Base-by-base conservation (phyloP, 2,113 vertebrate species). In the Petaurus breviceps region DNA sequence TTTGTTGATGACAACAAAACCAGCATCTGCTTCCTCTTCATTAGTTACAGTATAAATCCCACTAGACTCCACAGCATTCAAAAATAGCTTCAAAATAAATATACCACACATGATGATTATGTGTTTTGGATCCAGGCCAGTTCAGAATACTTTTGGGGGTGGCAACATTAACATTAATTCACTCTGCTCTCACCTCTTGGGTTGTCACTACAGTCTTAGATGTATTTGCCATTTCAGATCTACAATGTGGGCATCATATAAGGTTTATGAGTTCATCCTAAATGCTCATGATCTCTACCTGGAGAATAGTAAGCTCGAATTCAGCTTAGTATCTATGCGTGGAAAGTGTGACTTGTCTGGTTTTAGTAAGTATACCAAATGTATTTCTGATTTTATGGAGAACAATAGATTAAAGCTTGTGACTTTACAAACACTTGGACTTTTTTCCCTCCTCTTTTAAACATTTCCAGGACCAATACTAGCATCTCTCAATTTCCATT, bases 21-120 rank as follows among this genome's bases (percentile, higher is more conserved):
- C 25, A 97, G 91, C 49, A 95, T 94, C 68, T 96, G 8, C 12
- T 94, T 93, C 22, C 25, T 96, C 26, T 93, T 97, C n/a, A 46
- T 95, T 95, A 96, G 25, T 96, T 96, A 54, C 0, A 90, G 51
- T 23, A 96, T 4, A 96, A 91, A 96, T 47, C 89, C 1, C 0
- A 37, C 43, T 96, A 37, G n/a, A 96, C 51, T 68, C 0, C 54
- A 95, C 31, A 97, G 1, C 26, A 95, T 96, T 94, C 93, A 92
- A 98, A 97, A 96, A 31, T 16, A 47, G 0, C 94, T 96, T 97
- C 91, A 94, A 68, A 94, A 94, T 68, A 91, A 97, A 91, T 90
- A 95, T 92, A 53, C 43, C 77, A 54, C 25, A 89, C 37, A 53
- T 31, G 16, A 92, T 68, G 53, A 55, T 89, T 89, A 50, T 47